Conservation (phyloP, 2,888 invertebrate species). For the Amphipoea lucens region DNA sequence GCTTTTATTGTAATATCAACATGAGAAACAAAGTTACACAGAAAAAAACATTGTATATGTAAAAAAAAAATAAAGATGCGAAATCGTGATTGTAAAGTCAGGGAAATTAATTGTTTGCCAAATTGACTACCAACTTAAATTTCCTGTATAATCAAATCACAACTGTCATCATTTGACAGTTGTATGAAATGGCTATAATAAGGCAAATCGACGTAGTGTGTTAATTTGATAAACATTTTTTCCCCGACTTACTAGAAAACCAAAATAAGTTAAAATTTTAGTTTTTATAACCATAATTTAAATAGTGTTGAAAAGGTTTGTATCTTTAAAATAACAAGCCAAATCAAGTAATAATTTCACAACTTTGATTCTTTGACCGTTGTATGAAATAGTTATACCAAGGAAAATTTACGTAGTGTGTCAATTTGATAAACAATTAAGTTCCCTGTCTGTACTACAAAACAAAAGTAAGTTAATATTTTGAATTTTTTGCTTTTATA, state of each 20-base stretch:
- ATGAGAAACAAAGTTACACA: neutral
- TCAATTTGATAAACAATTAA: neutral
- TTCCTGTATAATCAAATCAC: neutral
- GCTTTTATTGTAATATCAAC: constrained; percentile 20
- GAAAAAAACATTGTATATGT: constrained; percentile 29
- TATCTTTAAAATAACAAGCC: neutral
- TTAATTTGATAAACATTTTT: neutral
- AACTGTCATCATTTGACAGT: neutral
- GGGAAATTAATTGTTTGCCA: neutral
- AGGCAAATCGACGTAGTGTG: neutral
- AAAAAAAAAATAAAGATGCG: constrained; percentile 25
- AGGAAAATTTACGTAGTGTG: neutral
- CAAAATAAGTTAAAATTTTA: neutral
- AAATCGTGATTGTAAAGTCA: constrained; percentile 20
- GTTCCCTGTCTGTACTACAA: neutral
- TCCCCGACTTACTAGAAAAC: neutral
- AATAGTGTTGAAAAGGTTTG: neutral
- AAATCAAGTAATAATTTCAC: neutral
- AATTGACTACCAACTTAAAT: neutral
- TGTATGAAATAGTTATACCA: neutral
- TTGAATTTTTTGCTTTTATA: neutral
- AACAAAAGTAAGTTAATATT: neutral
- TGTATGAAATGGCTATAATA: neutral
- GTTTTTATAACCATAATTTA: neutral
- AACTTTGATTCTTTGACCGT: neutral